These are phyloP conservation scores for Ectemnius continuus DNA, from an alignment of 2,888 invertebrate species.

Conservation along the genomic window DNA sequence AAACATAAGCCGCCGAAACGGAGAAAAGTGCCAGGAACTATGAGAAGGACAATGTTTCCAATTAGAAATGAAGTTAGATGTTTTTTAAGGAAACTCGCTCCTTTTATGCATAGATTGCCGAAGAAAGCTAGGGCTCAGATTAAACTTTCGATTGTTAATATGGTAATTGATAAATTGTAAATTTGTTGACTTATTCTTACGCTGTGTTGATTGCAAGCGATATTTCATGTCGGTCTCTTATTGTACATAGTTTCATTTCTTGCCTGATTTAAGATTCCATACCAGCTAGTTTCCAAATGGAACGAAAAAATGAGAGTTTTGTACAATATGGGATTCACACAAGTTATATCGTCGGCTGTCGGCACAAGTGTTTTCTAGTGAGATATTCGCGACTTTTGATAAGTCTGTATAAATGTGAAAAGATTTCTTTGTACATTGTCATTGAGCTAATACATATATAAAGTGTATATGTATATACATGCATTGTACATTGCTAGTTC, in stretches of 20 bases:
- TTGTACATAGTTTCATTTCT: too few species aligned
- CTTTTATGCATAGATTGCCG: constrained; percentile 72
- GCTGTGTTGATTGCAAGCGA: too few species aligned
- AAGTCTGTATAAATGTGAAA: constrained; percentile 31
- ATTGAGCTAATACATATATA: constrained; percentile 22
- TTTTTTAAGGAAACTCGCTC: constrained; percentile 72
- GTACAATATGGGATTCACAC: too few species aligned
- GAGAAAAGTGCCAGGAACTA: constrained; percentile 59
- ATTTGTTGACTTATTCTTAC: constrained; percentile 30
- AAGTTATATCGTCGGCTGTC: too few species aligned
- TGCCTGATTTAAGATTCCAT: too few species aligned
- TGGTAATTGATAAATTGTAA: constrained; percentile 74
- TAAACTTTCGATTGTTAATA: constrained; percentile 74
- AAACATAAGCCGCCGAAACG: constrained; percentile 26
- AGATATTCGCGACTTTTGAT: constrained; percentile 26
- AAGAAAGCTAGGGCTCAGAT: constrained; percentile 72
- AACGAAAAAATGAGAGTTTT: too few species aligned
- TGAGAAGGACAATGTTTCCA: constrained; percentile 71
- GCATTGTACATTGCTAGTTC: constrained; percentile 36
- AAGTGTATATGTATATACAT: constrained; percentile 10
- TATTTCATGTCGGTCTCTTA: too few species aligned
- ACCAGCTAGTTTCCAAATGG: too few species aligned
- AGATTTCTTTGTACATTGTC: constrained; percentile 34
- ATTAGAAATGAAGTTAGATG: constrained; percentile 69
- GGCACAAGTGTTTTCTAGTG: constrained; percentile 34